These are phyloP conservation scores for Oscheius onirici DNA, from an alignment of 2,888 invertebrate genomes.

Conservation along the genomic window DNA sequence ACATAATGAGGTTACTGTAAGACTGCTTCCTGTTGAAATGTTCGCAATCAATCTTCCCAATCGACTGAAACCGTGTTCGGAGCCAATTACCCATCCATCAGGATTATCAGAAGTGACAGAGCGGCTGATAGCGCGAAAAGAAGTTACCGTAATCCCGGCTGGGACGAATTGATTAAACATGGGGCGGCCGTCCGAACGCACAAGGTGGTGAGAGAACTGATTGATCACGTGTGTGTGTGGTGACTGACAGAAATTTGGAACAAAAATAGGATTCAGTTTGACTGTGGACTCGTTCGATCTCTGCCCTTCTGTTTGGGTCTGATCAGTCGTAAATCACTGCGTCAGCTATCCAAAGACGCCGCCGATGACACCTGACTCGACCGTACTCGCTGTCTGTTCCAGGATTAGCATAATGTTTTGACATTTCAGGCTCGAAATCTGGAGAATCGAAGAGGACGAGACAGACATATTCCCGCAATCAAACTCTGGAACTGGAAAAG, in stretches of 20 bases:
- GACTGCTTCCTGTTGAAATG: too few relatives aligned
- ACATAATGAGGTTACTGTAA: too few relatives aligned
- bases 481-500: conserved; percentile 70
- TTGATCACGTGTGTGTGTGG: not conserved
- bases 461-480: conserved; percentile 69
- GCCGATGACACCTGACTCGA: conserved; percentile 25
- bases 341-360: conserved; percentile 25
- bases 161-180: conserved; percentile 9
- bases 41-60: too few relatives aligned
- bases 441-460: conserved; percentile 56
- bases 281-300: not conserved
- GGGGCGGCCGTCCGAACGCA: conserved; percentile 7
- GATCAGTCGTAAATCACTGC: conserved; percentile 28
- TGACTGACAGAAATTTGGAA: too few relatives aligned
- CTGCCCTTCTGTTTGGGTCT: conserved; percentile 26
- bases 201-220: conserved; percentile 17
- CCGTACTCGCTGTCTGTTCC: conserved; percentile 15
- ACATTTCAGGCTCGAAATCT: conserved; percentile 29
- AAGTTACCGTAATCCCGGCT: not conserved
- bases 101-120: not conserved
- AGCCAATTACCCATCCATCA: not conserved
- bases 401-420: not conserved
- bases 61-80: too few relatives aligned
- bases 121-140: too few relatives aligned
- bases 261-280: not conserved